Base-by-base conservation (phyloP, 23 tunicate species). In the Aplidium turbinatum region DNA sequence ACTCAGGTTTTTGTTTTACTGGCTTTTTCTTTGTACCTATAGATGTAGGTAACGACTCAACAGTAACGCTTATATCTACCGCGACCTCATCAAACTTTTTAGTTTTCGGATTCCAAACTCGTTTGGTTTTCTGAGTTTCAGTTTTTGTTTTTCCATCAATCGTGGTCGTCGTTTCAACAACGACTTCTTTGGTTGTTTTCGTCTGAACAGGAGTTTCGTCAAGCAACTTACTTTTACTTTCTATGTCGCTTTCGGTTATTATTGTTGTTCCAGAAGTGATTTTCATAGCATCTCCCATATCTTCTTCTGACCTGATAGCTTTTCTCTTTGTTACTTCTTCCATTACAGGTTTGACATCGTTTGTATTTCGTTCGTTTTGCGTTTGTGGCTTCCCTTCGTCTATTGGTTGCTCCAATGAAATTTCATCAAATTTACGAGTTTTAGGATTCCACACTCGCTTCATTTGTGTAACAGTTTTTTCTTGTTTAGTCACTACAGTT, bases 371-470 rank as follows among this genome's bases (percentile, higher is more conserved):
- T n/a, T n/a, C n/a, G n/a, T n/a, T n/a, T n/a, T n/a, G n/a, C n/a
- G n/a, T n/a, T n/a, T n/a, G n/a, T n/a, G n/a, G n/a, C n/a, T n/a
- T n/a, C n/a, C n/a, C n/a, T n/a, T n/a, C n/a, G n/a, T n/a, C n/a
- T n/a, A n/a, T 25, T 39, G 19, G 21, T 21, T 82, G 70, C 66
- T 85, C 72, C 1, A 86, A 40, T 27, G 38, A 68, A 31, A 71
- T 46, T 61, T 78, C 85, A 55, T 86, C 93, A 54, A 86, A 86
- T 38, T 73, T 62, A 25, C 85, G 75, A 33, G 85, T 78, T 53
- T 39, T 72, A 2, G 93, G 80, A 71, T 87, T 87, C 94, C 94
- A 87, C 1, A 47, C 68, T 56, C 47, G 80, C 32, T 73, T 74
- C 2, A 48, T 80, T 53, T n/a, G 65, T 25, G 19, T 21, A 35